Base-by-base conservation (phyloP, 1,140 invertebrate species). In the Drosophila lacertosa region DNA sequence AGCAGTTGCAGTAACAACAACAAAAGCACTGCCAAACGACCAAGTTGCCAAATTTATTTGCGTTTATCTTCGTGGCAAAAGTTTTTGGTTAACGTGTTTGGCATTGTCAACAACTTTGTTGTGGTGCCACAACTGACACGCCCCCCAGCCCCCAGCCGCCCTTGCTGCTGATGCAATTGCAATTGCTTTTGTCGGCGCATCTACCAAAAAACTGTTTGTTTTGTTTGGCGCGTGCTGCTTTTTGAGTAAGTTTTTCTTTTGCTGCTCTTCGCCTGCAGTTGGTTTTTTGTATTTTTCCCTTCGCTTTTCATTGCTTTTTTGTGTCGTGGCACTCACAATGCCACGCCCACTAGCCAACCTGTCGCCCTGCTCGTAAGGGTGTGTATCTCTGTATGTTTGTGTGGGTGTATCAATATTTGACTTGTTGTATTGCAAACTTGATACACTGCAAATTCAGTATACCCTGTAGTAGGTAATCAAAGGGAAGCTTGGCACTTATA, bases 81-180 rank as follows among this genome's bases (percentile, higher is more conserved):
- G 81, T 86, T 86, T 81, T 86, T 60, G 82, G 82, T 88, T 86
- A 86, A 86, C 81, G 81, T 86, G 81, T 86, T 86, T 86, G 82
- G 82, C 69, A 86, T 86, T 86, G 81, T 86, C 81, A 86, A 86
- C 81, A 86, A 86, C 82, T 86, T 86, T 86, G 81, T 86, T 86
- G 81, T 88, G 81, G 81, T 81, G 66, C 66, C 58, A 77, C 76
- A 77, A 64, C 65, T 45, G 51, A 64, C 80, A 63, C 69, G 47
- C 58, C 65, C 29, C 26, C 7, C n/a, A 11, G 6, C 40, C 32
- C 29, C 32, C 13, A 35, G 26, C 20, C 15, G 32, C 42, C 15
- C 2, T 33, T 18, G 5, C 4, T 29, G 16, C 32, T 50, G 62
- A 51, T 88, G 81, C 74, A 77, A 86, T 86, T 86, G 82, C 81